These are phyloP conservation scores for Cephalopachus bancanus DNA, from an alignment of 2,797 vertebrate species.

Conservation along the genomic window DNA sequence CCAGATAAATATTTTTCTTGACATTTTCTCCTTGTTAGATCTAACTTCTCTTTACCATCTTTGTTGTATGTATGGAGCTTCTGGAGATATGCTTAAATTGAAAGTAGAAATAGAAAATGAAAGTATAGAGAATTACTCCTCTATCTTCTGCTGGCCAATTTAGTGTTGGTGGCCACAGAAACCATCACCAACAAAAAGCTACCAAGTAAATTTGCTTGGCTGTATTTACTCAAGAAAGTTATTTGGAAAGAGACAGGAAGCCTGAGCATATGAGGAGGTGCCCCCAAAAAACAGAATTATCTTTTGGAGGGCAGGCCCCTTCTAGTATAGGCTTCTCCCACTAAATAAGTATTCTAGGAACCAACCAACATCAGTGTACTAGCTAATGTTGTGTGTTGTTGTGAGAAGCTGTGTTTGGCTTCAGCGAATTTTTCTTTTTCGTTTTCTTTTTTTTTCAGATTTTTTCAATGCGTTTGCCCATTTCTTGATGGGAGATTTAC, in stretches of 20 bases:
- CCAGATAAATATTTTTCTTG: not conserved
- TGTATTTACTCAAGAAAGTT: not conserved
- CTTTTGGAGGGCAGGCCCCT: too few species aligned
- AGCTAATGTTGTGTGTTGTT: too few species aligned
- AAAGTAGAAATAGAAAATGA: slow-evolving; percentile 26
- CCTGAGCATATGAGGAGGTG: too few species aligned
- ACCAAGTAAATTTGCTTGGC: not conserved
- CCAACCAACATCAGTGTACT: too few species aligned
- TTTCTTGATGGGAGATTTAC: too few species aligned
- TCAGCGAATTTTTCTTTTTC: too few species aligned
- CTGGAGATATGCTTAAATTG: not conserved
- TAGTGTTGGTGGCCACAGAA: not conserved
- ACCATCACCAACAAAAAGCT: not conserved
- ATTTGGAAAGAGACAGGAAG: not conserved
- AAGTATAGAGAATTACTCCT: not conserved
- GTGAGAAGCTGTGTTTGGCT: too few species aligned
- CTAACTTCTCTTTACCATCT: not conserved
- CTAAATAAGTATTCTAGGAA: too few species aligned
- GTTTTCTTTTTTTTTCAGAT: too few species aligned
- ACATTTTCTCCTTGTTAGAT: slow-evolving; percentile 12
- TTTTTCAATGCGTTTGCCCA: too few species aligned
- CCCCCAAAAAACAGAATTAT: too few species aligned
- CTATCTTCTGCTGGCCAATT: not conserved
- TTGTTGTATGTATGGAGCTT: not conserved
- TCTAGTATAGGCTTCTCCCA: too few species aligned